phyloP scores from a whole-genome alignment of 2,888 invertebrate species.

The Rosalia funebris region DNA sequence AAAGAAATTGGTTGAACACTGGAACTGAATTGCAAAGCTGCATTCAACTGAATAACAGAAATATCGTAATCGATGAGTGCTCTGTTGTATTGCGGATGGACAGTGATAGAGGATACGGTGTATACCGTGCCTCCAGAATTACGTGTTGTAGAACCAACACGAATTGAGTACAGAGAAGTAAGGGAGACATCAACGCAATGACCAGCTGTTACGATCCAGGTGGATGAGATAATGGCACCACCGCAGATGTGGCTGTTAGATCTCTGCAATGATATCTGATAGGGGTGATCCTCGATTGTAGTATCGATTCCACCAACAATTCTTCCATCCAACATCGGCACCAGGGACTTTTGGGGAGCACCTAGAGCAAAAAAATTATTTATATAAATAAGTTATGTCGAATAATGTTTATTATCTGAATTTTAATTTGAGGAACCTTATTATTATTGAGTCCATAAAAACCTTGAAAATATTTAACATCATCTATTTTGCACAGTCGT shows the following conservation, averaged over 20 bases:
- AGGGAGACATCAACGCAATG: constrained; percentile 36
- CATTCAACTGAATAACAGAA: constrained; percentile 27
- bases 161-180: constrained; percentile 17
- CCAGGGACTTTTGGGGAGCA: background rate
- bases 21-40: background rate
- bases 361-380: background rate
- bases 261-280: constrained; percentile 42
- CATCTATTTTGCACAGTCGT: too few relatives aligned
- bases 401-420: too few relatives aligned
- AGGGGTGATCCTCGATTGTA: constrained; percentile 33
- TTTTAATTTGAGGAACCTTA: too few relatives aligned
- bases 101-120: constrained; percentile 4
- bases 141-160: constrained; percentile 37
- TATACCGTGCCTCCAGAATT: constrained; percentile 37
- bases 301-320: constrained; percentile 39
- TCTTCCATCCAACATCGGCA: constrained; percentile 26
- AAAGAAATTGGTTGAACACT: background rate
- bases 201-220: constrained; percentile 45
- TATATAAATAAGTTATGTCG: too few relatives aligned
- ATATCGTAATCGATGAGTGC: constrained; percentile 40
- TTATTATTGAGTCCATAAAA: too few relatives aligned
- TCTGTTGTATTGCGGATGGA: constrained; percentile 31
- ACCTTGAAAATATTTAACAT: too few relatives aligned
- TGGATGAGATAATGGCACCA: constrained; percentile 39
- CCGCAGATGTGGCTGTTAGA: constrained; percentile 40